These are phyloP conservation scores for Ictidomys tridecemlineatus DNA, from an alignment of 2,113 vertebrate species.

Conservation along the genomic window DNA sequence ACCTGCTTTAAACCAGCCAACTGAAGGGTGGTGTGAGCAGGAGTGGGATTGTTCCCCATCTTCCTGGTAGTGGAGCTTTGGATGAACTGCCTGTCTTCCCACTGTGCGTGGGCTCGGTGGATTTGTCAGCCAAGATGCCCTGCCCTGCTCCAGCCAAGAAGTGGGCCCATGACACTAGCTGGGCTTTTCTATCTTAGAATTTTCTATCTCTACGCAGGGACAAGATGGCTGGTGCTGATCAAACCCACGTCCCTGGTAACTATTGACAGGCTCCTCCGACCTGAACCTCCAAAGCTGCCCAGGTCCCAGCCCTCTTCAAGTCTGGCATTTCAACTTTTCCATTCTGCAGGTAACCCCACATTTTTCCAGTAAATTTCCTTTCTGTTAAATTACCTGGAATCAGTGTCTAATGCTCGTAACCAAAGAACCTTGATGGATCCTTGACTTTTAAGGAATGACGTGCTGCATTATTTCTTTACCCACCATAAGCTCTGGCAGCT, in stretches of 20 bases:
- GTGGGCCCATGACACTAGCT: background rate
- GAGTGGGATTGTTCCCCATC: no score
- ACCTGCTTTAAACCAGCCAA: background rate
- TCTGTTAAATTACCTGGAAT: background rate
- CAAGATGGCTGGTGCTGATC: background rate
- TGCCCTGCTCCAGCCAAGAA: background rate
- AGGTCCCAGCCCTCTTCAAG: background rate
- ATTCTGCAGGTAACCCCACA: background rate
- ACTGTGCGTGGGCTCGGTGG: background rate
- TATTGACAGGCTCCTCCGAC: background rate
- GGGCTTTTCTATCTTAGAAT: background rate
- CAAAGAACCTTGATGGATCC: background rate
- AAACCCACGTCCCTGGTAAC: background rate
- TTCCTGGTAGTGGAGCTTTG: background rate
- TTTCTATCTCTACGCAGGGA: background rate
- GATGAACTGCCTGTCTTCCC: background rate
- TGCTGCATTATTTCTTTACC: background rate
- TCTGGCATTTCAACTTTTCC: background rate
- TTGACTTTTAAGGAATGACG: background rate
- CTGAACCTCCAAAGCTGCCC: background rate
- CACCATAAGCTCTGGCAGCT: background rate
- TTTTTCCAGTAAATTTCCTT: background rate
- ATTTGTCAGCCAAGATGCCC: background rate
- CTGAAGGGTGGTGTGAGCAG: background rate
- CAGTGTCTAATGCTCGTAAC: background rate